phyloP scores from a whole-genome alignment of 2,888 invertebrate genomes.

The Graphium colonna region DNA sequence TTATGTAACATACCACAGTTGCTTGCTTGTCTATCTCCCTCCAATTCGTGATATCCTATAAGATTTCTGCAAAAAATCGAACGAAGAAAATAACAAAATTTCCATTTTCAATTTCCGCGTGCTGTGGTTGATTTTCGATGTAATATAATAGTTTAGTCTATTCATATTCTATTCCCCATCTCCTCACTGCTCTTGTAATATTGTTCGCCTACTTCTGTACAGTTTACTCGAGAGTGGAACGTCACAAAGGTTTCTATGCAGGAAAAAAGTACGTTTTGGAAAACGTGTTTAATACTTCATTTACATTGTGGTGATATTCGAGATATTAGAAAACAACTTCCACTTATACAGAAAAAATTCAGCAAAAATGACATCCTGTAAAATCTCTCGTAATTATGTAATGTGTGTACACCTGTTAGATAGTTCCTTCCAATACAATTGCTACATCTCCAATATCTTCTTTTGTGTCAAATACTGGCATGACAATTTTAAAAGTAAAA shows the following conservation, averaged over 20 bases:
- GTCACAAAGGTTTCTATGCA: neutral
- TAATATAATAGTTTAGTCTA: conserved; percentile 15
- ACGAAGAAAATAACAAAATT: conserved; percentile 26
- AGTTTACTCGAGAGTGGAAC: neutral
- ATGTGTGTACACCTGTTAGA: no score
- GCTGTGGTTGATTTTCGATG: conserved; percentile 15
- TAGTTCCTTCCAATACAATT: no score
- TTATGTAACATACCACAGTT: no score
- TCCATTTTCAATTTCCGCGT: conserved; percentile 25
- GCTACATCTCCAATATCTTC: no score
- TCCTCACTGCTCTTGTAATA: conserved; percentile 2
- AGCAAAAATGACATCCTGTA: no score
- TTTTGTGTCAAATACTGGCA: no score
- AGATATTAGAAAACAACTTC: neutral
- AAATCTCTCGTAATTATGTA: no score
- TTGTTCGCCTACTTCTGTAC: neutral
- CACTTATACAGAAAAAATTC: no score
- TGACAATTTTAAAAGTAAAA: no score
- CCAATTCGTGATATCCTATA: conserved; percentile 29
- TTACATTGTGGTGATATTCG: neutral
- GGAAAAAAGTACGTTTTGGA: neutral
- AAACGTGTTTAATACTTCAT: neutral
- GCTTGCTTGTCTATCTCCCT: no score
- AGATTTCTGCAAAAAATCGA: conserved; percentile 29
- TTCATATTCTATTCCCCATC: neutral